Conservation (phyloP, 2,113 vertebrate genomes). For the Pterocles orientalis region DNA sequence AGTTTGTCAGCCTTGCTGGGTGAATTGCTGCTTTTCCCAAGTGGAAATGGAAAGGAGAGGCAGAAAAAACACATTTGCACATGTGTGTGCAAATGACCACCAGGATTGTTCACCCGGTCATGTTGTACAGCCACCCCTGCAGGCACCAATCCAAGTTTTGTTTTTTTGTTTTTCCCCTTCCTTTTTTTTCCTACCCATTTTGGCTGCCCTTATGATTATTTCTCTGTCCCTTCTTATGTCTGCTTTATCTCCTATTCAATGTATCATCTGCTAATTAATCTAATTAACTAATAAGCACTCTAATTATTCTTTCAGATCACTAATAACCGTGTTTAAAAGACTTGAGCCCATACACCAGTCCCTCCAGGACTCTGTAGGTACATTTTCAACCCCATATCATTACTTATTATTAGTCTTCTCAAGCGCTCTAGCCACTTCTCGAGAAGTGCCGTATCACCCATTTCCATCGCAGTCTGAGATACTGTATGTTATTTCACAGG, state of each 20-base stretch:
- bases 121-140: fast-evolving
- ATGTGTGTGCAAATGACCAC: fast-evolving
- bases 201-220: neutral
- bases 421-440: neutral
- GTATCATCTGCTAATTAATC: neutral
- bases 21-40: neutral
- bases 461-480: neutral
- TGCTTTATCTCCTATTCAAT: neutral
- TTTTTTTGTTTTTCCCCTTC: neutral
- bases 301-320: neutral
- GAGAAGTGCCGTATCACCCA: fast-evolving
- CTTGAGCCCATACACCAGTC: neutral
- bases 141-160: neutral
- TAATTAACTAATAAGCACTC: neutral
- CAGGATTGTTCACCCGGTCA: fast-evolving
- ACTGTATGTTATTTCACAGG: fast-evolving
- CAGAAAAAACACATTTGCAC: fast-evolving
- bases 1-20: neutral
- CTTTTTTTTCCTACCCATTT: neutral
- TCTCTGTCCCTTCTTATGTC: neutral
- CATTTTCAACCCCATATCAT: neutral
- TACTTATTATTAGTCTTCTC: neutral
- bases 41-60: neutral
- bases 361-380: neutral
- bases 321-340: neutral